phyloP scores from a whole-genome alignment of 2,888 invertebrate species.

The Aporophyla lueneburgensis region DNA sequence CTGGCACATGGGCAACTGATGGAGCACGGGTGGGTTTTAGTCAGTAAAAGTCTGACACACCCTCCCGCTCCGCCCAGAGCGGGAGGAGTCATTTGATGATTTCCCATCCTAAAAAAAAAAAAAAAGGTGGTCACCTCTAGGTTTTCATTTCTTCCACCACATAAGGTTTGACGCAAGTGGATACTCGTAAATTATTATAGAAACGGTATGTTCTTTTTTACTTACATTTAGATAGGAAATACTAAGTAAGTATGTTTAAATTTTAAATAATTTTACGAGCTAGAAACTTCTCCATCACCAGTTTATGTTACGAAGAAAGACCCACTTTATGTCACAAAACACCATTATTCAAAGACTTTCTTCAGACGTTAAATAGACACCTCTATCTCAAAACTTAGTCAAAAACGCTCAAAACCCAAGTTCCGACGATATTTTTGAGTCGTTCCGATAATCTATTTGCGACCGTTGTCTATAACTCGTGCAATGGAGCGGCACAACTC shows the following conservation, averaged over 20 bases:
- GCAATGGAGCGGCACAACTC: slow-evolving; percentile 75
- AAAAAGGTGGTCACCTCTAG: not conserved
- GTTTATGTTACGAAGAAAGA: slow-evolving; percentile 6
- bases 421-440: slow-evolving; percentile 73
- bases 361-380: not conserved
- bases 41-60: no score
- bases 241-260: not conserved
- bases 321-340: not conserved
- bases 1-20: no score
- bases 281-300: not conserved
- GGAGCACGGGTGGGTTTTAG: no score
- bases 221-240: not conserved
- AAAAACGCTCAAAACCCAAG: slow-evolving; percentile 26
- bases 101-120: no score
- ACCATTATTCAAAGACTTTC: not conserved
- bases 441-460: slow-evolving; percentile 78
- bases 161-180: not conserved
- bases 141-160: slow-evolving; percentile 1
- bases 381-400: slow-evolving; percentile 10
- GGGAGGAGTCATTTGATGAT: no score
- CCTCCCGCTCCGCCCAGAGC: no score
- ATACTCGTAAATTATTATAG: no score
- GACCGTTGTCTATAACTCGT: slow-evolving; percentile 77
- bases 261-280: not conserved
- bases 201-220: not conserved